A percentile compares a stretch with the other conserved stretches of the same genome.
These are phyloP conservation scores for Mycalesis mineus DNA, from an alignment of 2,888 invertebrate species.

Conservation along the genomic window DNA sequence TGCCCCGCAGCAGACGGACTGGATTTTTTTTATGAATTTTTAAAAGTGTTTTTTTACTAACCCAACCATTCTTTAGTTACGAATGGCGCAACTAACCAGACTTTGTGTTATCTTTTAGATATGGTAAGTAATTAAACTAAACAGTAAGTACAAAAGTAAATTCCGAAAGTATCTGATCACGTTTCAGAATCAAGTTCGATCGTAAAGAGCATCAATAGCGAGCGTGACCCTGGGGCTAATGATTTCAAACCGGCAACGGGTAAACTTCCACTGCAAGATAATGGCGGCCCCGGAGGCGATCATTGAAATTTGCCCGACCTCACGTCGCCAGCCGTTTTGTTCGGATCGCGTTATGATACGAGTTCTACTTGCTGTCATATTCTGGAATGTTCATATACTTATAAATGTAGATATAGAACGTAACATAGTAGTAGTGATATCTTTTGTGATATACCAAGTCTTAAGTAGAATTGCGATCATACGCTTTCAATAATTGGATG, in stretches of 20 bases:
- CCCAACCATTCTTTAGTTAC: too few relatives aligned
- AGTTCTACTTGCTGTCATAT: neutral
- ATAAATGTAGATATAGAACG: too few relatives aligned
- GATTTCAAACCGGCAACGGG: conserved; percentile 22
- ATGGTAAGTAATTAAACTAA: too few relatives aligned
- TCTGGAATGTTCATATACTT: neutral
- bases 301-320: conserved; percentile 23
- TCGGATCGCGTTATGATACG: neutral
- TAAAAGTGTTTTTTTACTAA: too few relatives aligned
- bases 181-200: conserved; percentile 8
- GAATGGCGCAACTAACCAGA: too few relatives aligned
- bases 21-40: too few relatives aligned
- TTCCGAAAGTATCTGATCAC: conserved; percentile 8
- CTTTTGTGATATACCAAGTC: too few relatives aligned
- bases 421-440: too few relatives aligned
- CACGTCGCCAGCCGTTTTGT: conserved; percentile 18
- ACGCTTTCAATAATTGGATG: too few relatives aligned
- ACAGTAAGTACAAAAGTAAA: neutral
- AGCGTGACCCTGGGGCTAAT: conserved; percentile 20
- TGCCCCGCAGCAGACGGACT: too few relatives aligned
- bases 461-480: too few relatives aligned
- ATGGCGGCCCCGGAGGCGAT: conserved; percentile 24
- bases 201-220: conserved; percentile 11
- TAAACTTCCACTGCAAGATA: conserved; percentile 23
- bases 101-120: too few relatives aligned